These are phyloP conservation scores for Pollenia griseotomentosa DNA, from an alignment of 2,888 invertebrate genomes.

Conservation along the genomic window DNA sequence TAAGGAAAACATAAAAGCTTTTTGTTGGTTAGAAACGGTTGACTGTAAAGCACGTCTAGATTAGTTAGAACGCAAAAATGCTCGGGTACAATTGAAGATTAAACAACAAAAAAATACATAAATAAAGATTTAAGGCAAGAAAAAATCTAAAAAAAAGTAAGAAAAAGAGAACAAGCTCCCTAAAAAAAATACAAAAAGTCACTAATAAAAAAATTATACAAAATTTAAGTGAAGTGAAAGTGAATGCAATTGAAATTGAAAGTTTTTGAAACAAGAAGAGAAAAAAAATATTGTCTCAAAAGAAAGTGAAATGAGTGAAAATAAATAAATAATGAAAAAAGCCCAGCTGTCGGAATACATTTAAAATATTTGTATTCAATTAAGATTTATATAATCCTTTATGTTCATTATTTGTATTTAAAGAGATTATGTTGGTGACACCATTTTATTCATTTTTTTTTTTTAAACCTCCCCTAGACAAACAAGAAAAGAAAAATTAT, in stretches of 20 bases:
- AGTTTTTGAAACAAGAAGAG: slow-evolving; percentile 35
- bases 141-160: slow-evolving; percentile 3
- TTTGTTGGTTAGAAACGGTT: slow-evolving; percentile 73
- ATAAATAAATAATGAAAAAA: slow-evolving; percentile 13
- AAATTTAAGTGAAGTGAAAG: slow-evolving; percentile 59
- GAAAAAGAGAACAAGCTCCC: slow-evolving; percentile 52
- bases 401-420: neutral
- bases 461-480: slow-evolving; percentile 2
- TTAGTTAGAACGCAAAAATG: slow-evolving; percentile 68
- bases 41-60: slow-evolving; percentile 69
- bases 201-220: slow-evolving; percentile 53
- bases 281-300: slow-evolving; percentile 17
- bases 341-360: neutral
- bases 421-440: slow-evolving; percentile 1
- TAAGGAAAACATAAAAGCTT: slow-evolving; percentile 50
- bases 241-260: slow-evolving; percentile 59
- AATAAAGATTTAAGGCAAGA: slow-evolving; percentile 26
- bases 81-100: slow-evolving; percentile 52
- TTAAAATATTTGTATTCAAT: slow-evolving; percentile 8
- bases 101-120: slow-evolving; percentile 40
- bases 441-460: neutral
- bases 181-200: slow-evolving; percentile 27
- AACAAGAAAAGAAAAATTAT: neutral
- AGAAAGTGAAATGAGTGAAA: slow-evolving; percentile 11
- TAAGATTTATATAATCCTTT: slow-evolving; percentile 66